Conservation (phyloP, 2,113 vertebrate species). For the Poecile atricapillus region DNA sequence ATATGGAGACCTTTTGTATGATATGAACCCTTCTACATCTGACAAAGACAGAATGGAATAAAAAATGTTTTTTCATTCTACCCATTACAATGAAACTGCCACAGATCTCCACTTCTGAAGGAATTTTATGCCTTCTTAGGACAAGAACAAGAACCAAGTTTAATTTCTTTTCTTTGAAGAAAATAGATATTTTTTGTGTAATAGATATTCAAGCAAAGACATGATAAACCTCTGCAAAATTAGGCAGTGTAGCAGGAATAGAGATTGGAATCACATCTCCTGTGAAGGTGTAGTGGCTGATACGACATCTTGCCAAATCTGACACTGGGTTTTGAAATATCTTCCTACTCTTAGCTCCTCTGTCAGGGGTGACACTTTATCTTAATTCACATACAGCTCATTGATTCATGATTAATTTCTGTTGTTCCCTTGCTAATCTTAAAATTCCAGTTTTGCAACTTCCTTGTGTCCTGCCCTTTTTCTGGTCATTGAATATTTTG, state of each 20-base stretch:
- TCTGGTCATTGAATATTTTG: background rate
- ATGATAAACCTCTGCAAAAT: background rate
- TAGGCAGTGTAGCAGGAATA: background rate
- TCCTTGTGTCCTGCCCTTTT: background rate
- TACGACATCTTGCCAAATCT: background rate
- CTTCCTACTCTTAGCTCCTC: background rate
- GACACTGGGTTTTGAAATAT: background rate
- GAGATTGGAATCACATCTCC: background rate
- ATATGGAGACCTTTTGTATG: background rate
- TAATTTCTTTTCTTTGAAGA: background rate
- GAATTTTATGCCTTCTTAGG: background rate
- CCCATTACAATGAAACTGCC: background rate
- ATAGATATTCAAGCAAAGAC: background rate
- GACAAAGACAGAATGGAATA: background rate
- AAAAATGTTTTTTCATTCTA: background rate
- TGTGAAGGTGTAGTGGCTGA: background rate
- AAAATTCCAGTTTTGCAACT: background rate
- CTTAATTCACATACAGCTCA: background rate
- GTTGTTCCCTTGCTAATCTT: background rate
- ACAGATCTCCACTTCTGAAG: background rate
- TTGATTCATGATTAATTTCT: background rate
- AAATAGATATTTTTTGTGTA: background rate
- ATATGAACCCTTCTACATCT: background rate
- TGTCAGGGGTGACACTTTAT: background rate
- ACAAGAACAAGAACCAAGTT: background rate